Evolutionary conservation across 1,140 invertebrate genomes (phyloP), one percentile per base, ranked within the genome.

Genomic region (Lepidurus arcticus): DNA sequence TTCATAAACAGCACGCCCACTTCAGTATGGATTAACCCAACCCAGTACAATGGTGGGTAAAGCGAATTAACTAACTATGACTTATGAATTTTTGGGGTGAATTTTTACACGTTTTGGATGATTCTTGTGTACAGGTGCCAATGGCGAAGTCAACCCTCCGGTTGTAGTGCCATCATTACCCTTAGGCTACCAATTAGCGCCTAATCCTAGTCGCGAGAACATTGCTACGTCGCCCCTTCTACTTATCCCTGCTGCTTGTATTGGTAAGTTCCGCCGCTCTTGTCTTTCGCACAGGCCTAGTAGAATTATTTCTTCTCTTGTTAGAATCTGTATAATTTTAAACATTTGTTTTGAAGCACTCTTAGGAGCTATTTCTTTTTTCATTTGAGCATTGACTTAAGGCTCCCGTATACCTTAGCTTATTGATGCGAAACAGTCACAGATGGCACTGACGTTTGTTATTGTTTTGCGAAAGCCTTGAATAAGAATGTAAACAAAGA

Each of bases 191-290:
- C 53, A 65, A 65, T 65, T 65, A 21, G 53, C 53, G 53, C 53
- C 53, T 65, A 65, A 65, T 65, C 8, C 53, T 65, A 65, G 53
- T 65, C 53, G 16, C 53, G 53, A 65, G 53, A 65, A 65, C 21
- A 82, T 76, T 81, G 81, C 13, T 81, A 82, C 78, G 76, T 80
- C 74, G 77, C 82, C 65, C 79, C 80, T 34, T 80, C 83, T 65
- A 78, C 73, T 78, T 43, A 78, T 78, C 42, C 78, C 78, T 21
- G 73, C 78, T 42, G 78, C 78, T 44, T 78, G 73, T 43, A 73
- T 78, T 2, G 78, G 78, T 78, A 73, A 78, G 53, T 78, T 73
- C 81, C 34, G 75, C 81, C 11, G 84, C 83, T 83, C 75, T 85
- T 21, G 80, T 81, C 21, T 82, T 83, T 77, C 78, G n/a, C 8